These are phyloP conservation scores for Scortum barcoo DNA, from an alignment of 2,113 vertebrate genomes.

Conservation along the genomic window DNA sequence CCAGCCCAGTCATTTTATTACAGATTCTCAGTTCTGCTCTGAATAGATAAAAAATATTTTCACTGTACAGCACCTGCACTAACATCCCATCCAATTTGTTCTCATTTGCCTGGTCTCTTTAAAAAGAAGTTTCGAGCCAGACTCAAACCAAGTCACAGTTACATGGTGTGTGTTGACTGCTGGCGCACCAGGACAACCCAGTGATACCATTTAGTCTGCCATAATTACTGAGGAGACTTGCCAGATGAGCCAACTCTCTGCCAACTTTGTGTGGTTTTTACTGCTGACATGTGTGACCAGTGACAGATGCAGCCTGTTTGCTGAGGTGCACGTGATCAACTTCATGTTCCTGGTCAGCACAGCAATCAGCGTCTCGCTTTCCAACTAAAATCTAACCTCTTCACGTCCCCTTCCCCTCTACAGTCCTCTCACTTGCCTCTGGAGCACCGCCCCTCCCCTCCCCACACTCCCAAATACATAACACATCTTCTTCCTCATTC, in stretches of 20 bases:
- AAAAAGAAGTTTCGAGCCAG: background rate
- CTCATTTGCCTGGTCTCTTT: background rate
- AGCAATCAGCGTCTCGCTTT: background rate
- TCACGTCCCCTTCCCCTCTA: background rate
- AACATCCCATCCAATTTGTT: background rate
- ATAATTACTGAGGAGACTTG: slow-evolving; percentile 35
- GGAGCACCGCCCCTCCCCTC: background rate
- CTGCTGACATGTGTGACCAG: slow-evolving; percentile 42
- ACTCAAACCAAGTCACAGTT: slow-evolving; percentile 29
- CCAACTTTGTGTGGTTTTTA: slow-evolving; percentile 33
- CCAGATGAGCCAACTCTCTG: slow-evolving; percentile 39
- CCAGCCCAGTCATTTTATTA: background rate
- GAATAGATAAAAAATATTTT: background rate
- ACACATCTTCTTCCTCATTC: background rate
- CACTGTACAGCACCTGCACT: background rate
- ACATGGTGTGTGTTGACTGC: slow-evolving; percentile 14
- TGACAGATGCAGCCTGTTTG: slow-evolving; percentile 47
- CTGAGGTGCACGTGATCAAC: slow-evolving; percentile 30
- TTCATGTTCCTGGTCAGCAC: slow-evolving; percentile 5
- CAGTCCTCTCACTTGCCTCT: background rate
- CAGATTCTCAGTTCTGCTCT: background rate
- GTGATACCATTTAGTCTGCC: slow-evolving; percentile 30
- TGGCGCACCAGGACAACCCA: slow-evolving; percentile 18
- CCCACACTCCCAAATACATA: background rate
- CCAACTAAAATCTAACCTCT: slow-evolving; percentile 4